Conservation (phyloP, 1,140 invertebrate genomes). For the Phortica variegata region DNA sequence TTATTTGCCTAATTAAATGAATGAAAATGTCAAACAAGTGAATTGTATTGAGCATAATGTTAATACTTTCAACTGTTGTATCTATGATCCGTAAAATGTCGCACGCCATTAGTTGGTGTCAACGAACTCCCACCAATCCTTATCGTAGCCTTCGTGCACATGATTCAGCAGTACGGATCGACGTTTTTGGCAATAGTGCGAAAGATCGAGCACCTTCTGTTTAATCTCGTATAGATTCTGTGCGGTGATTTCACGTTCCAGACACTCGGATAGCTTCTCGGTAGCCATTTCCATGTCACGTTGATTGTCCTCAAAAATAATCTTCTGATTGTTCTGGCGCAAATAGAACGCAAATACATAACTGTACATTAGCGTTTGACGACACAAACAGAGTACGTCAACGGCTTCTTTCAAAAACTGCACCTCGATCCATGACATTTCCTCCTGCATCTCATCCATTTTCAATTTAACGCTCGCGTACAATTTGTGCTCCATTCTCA, state of each 20-base stretch:
- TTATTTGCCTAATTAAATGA: too few relatives aligned
- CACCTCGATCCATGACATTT: constrained; percentile 99
- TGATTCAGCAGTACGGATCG: constrained; percentile 92
- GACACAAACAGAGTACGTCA: constrained; percentile 93
- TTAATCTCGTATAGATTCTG: constrained; percentile 97
- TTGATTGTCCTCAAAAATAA: constrained; percentile 99
- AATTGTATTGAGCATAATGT: too few relatives aligned
- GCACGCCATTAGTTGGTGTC: constrained; percentile 59
- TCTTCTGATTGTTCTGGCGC: constrained; percentile 96
- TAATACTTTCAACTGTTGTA: too few relatives aligned
- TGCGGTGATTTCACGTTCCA: constrained; percentile 95
- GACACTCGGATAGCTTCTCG: constrained; percentile 94
- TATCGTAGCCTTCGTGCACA: constrained; percentile 97
- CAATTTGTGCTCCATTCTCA: constrained; percentile 95
- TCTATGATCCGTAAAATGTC: too few relatives aligned
- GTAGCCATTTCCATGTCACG: constrained; percentile 95
- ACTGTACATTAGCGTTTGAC: constrained; percentile 98
- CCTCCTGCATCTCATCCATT: constrained; percentile 99
- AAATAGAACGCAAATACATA: constrained; percentile 99
- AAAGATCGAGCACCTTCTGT: constrained; percentile 93
- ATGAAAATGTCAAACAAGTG: too few relatives aligned
- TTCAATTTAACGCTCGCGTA: constrained; percentile 93
- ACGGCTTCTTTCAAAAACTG: constrained; percentile 97
- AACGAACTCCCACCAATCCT: constrained; percentile 95
- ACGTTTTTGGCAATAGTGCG: constrained; percentile 94